Conservation (phyloP, 1,140 invertebrate species). For the Rhagoletis zephyria region DNA sequence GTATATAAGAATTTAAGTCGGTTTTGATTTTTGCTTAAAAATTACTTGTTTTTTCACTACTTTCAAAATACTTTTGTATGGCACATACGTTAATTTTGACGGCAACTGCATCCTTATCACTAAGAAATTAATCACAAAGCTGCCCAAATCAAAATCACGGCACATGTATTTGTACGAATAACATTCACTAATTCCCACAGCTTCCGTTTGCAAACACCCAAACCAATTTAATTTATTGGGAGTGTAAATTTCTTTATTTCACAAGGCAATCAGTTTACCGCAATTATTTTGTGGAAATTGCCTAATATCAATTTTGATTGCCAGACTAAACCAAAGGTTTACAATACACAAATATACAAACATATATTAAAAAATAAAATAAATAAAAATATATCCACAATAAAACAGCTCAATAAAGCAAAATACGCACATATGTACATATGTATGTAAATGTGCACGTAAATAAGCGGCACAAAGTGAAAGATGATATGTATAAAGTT, state of each 20-base stretch:
- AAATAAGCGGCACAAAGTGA: too few species aligned
- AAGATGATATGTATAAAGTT: too few species aligned
- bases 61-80: too few species aligned
- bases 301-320: slow-evolving; percentile 30
- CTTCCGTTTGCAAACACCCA: too few species aligned
- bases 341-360: neutral
- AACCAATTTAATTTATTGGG: neutral
- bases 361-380: too few species aligned
- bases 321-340: neutral
- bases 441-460: too few species aligned
- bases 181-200: neutral
- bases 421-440: too few species aligned
- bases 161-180: neutral
- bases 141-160: neutral
- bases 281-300: slow-evolving; percentile 13
- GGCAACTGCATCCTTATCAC: too few species aligned
- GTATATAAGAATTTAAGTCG: too few species aligned
- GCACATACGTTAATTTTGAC: too few species aligned
- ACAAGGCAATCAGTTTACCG: neutral
- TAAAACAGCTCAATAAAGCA: neutral
- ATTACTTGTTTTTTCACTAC: too few species aligned
- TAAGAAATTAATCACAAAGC: neutral
- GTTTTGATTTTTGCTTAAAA: too few species aligned
- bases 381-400: neutral
- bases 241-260: neutral